Base-by-base conservation (phyloP, 2,797 vertebrate genomes). In the Distichodus sexfasciatus region DNA sequence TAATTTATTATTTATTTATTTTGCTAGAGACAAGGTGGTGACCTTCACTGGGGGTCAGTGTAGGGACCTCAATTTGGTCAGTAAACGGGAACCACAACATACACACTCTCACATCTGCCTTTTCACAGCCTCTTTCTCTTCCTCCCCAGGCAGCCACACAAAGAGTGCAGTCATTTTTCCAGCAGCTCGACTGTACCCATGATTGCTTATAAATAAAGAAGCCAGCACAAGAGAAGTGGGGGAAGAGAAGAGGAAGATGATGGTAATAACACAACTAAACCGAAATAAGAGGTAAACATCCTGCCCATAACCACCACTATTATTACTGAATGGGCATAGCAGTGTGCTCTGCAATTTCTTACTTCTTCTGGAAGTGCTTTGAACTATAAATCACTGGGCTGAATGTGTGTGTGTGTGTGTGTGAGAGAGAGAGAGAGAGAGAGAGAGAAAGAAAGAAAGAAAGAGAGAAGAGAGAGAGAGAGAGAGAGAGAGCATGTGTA, bases 291-390 rank as follows among this genome's bases (percentile, higher is more conserved):
- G 19, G 40, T 62, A 62, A 70, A 71, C 40, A 38, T 63, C 12
- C 6, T 6, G 26, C 26, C 44, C 8, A 23, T 61, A 69, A n/a
- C 35, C 3, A 33, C 33, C 3, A 26, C 41, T 26, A 57, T 38
- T 58, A 40, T 48, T 63, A 64, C 17, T 63, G 38, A 54, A 63
- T 19, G 10, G 46, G 57, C n/a, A n/a, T n/a, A 17, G 47, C 65
- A 68, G 38, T 55, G 47, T 53, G 12, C 38, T 59, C 36, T 59
- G 66, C 29, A 66, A 44, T 66, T 66, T 66, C 50, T 66, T 66
- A 15, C 40, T 23, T 14, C 23, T 4, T 12, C 57, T 46, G 12
- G 11, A 36, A 38, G 28, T 48, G 28, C 67, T 36, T 19, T 4
- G 15, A 19, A 15, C 54, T 41, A 31, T 21, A 47, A 71, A 63